Conservation (phyloP, 2,113 vertebrate genomes). For the Amphilophus citrinellus region DNA sequence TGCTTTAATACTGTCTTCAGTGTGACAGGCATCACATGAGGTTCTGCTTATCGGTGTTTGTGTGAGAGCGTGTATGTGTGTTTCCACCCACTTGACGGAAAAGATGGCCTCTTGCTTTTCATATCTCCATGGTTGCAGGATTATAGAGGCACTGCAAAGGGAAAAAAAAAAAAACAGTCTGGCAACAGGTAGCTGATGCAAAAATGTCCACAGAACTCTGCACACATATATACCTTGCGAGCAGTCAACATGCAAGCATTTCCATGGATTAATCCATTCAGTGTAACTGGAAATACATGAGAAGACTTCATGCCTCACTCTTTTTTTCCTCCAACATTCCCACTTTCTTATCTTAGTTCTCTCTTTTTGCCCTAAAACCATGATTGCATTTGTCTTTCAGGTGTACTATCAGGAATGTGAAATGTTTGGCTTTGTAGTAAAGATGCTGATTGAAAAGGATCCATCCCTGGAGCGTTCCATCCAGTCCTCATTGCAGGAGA, state of each 20-base stretch:
- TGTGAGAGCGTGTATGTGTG: conserved; percentile 25
- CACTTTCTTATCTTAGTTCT: neutral
- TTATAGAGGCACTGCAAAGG: conserved; percentile 53
- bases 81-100: conserved; percentile 59
- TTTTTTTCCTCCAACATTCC: neutral
- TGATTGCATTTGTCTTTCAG: conserved; percentile 57
- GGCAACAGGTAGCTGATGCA: conserved; percentile 65
- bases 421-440: conserved; percentile 80
- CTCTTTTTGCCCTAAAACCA: conserved; percentile 9
- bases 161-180: conserved; percentile 46
- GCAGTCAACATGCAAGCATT: conserved; percentile 15
- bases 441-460: conserved; percentile 83
- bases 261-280: conserved; percentile 44
- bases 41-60: conserved; percentile 47
- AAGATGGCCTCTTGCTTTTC: conserved; percentile 69
- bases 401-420: conserved; percentile 81
- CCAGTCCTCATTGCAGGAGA: conserved; percentile 76
- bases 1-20: conserved; percentile 44
- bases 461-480: conserved; percentile 74
- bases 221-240: conserved; percentile 5
- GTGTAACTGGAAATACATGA: conserved; percentile 42
- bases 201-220: conserved; percentile 17
- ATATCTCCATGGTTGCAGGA: conserved; percentile 78
- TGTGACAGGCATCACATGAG: conserved; percentile 63
- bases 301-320: conserved; percentile 4